Evolutionary conservation across 2,888 invertebrate species (phyloP).

Genomic region (Aphidoletes aphidimyza): DNA sequence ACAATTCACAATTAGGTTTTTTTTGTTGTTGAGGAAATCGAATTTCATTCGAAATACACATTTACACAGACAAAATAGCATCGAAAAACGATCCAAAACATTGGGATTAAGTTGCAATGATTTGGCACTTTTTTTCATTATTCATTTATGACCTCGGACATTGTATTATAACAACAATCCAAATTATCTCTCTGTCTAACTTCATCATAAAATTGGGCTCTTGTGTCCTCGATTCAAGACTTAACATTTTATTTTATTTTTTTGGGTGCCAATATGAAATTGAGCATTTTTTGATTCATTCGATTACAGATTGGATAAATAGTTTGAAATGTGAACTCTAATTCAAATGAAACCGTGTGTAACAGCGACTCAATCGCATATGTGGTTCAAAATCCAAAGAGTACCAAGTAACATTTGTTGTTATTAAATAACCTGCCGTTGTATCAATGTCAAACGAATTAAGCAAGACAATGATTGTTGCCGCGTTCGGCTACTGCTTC

Average conservation of each 20-base stretch:
- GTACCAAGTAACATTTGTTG: not conserved
- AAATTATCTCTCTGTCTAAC: not conserved
- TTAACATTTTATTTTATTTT: too few relatives aligned
- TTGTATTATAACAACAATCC: not conserved
- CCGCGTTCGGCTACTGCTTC: not conserved
- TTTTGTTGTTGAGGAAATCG: not conserved
- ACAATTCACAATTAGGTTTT: not conserved
- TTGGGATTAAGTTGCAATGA: not conserved
- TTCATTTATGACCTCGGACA: conserved; percentile 12
- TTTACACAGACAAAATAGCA: not conserved
- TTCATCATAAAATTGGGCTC: not conserved
- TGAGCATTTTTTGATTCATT: too few relatives aligned
- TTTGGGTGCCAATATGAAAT: too few relatives aligned
- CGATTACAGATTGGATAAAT: too few relatives aligned
- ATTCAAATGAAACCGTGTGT: too few relatives aligned
- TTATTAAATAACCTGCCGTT: conserved; percentile 38
- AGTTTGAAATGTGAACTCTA: too few relatives aligned
- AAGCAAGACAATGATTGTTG: conserved; percentile 44
- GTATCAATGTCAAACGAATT: conserved; percentile 45
- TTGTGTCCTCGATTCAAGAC: not conserved
- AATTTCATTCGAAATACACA: too few relatives aligned
- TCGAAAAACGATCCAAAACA: not conserved
- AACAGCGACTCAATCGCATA: too few relatives aligned
- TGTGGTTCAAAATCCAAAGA: not conserved
- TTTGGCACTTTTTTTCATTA: not conserved